A percentile compares a stretch with the other conserved stretches of the same genome.
Conservation (phyloP, 2,888 invertebrate genomes). For the Morpho helenor region DNA sequence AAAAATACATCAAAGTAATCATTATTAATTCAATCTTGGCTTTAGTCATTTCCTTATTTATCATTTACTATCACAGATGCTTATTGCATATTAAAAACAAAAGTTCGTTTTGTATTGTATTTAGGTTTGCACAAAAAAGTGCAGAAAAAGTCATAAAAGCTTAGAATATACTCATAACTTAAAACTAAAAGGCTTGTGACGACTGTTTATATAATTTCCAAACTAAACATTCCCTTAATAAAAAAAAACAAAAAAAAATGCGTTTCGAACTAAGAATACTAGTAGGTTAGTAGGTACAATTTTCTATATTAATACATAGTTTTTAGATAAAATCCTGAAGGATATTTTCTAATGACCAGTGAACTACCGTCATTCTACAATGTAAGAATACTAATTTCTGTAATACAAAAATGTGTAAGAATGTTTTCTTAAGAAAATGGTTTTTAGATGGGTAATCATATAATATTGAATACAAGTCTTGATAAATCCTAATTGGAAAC, state of each 20-base stretch:
- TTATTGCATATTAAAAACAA: slow-evolving; percentile 54
- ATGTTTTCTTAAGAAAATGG: no score
- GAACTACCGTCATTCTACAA: slow-evolving; percentile 18
- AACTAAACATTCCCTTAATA: slow-evolving; percentile 8
- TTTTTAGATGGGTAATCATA: no score
- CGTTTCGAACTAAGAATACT: slow-evolving; percentile 6
- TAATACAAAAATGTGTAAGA: neutral
- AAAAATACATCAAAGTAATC: slow-evolving; percentile 27
- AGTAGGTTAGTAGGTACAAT: slow-evolving; percentile 20
- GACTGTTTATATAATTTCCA: slow-evolving; percentile 9
- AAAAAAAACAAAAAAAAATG: slow-evolving; percentile 9
- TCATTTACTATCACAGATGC: slow-evolving; percentile 68
- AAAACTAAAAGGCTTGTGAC: slow-evolving; percentile 59
- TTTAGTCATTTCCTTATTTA: slow-evolving; percentile 35
- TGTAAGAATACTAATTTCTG: neutral
- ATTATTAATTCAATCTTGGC: slow-evolving; percentile 34
- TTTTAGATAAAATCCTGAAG: slow-evolving; percentile 5
- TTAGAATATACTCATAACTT: slow-evolving; percentile 29
- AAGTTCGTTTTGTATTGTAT: neutral
- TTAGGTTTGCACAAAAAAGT: slow-evolving; percentile 1
- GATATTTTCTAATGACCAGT: slow-evolving; percentile 5
- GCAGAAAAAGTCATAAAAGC: slow-evolving; percentile 32
- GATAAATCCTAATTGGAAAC: no score
- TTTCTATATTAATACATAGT: slow-evolving; percentile 11
- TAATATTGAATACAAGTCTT: no score